phyloP scores from a whole-genome alignment of 2,888 invertebrate genomes.

The Lasioglossum leucozonium region DNA sequence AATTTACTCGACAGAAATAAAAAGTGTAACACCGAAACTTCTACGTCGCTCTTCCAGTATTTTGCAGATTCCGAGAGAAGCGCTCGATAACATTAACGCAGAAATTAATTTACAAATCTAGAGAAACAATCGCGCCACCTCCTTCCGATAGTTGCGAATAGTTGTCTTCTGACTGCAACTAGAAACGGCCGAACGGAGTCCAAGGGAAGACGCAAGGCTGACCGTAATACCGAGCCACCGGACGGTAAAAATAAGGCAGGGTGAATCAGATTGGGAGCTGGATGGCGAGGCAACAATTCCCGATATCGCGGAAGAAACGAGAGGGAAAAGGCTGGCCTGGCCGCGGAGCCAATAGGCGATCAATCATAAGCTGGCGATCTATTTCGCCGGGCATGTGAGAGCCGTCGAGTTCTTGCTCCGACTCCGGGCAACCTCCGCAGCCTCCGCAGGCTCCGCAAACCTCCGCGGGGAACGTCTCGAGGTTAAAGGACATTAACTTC shows the following conservation, averaged over 20 bases:
- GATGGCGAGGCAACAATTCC: conserved; percentile 54
- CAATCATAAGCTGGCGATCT: conserved; percentile 82
- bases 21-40: too few species aligned
- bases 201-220: neutral
- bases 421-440: conserved; percentile 63
- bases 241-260: conserved; percentile 35
- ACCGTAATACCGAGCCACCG: neutral
- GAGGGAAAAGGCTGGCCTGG: conserved; percentile 55
- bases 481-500: conserved; percentile 84
- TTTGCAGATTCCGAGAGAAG: too few species aligned
- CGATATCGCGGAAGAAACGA: conserved; percentile 52
- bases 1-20: too few species aligned
- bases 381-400: conserved; percentile 82
- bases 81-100: too few species aligned
- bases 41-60: too few species aligned
- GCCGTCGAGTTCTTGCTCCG: conserved; percentile 79
- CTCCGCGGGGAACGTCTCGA: conserved; percentile 78
- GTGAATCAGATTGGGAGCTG: conserved; percentile 31
- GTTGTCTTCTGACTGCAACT: neutral
- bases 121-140: too few species aligned
- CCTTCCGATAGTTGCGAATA: neutral
- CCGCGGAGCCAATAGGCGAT: conserved; percentile 79
- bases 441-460: conserved; percentile 68
- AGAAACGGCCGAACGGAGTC: neutral
- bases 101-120: too few species aligned